Base-by-base conservation (phyloP, 2,888 invertebrate species). In the Tachina lurida region DNA sequence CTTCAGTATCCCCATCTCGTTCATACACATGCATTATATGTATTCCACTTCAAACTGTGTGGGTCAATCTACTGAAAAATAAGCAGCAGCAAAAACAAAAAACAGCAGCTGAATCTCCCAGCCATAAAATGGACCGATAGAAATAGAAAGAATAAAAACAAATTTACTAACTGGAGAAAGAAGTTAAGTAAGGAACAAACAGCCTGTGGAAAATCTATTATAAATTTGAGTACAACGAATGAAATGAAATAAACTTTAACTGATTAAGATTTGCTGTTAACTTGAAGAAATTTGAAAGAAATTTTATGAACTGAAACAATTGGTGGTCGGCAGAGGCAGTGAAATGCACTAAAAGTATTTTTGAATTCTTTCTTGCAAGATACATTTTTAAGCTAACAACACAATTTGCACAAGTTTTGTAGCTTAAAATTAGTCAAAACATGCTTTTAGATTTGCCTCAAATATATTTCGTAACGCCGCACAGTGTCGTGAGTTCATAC, bases 241-340 rank as follows among this genome's bases (percentile, higher is more conserved):
- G 73, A 81, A 84, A 84, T 73, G 73, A 76, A 80, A 80, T 81
- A 84, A 84, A 84, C 75, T 84, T 84, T 76, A 84, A 81, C 84
- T 81, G 81, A 84, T 80, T 84, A 84, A 84, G 84, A 81, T 84
- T 84, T 77, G 76, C 77, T 68, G 76, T 84, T 63, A 76, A 81
- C 67, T 77, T 77, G 81, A 67, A 77, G 67, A 77, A 67, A 81
- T 67, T 76, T 76, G 19, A 67, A 62, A 54, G 60, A 73, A 76
- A 47, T 76, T 19, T 56, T 15, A 49, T 13, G 60, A 75, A 63
- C 47, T 10, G 10, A 49, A n/a, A 8, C 41, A 62, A 15, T 8
- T 41, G 19, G 15, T 15, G 19, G 13, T 5, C 15, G 12, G 15
- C 10, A n/a, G 39, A 0, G 22, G 15, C 22, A 15, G 0, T 7